Conservation (phyloP, 2,888 invertebrate genomes). For the Hirtodrosophila trivittata region DNA sequence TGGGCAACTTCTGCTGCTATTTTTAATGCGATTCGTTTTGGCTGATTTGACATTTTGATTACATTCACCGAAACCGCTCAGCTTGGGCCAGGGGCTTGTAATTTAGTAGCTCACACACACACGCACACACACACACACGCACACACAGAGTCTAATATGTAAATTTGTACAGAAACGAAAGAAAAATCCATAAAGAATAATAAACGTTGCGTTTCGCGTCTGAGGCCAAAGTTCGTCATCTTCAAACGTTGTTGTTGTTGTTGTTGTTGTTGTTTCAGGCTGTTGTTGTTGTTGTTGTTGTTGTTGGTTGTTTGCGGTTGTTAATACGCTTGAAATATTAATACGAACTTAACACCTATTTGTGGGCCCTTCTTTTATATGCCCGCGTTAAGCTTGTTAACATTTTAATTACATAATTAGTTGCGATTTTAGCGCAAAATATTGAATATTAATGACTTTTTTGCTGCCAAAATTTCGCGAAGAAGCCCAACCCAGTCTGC, state of each 20-base stretch:
- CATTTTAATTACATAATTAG: constrained; percentile 76
- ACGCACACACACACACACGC: constrained; percentile 6
- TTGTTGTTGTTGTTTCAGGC: constrained; percentile 10
- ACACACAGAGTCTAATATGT: constrained; percentile 27
- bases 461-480: background rate
- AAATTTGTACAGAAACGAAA: constrained; percentile 28
- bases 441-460: constrained; percentile 43
- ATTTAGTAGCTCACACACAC: constrained; percentile 29
- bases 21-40: constrained; percentile 75
- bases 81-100: constrained; percentile 19
- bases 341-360: constrained; percentile 67
- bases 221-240: constrained; percentile 46
- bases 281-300: constrained; percentile 8
- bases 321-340: constrained; percentile 65
- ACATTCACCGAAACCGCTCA: constrained; percentile 39
- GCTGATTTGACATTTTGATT: constrained; percentile 78
- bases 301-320: constrained; percentile 18
- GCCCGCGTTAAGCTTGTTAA: constrained; percentile 66
- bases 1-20: constrained; percentile 41
- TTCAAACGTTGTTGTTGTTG: constrained; percentile 10
- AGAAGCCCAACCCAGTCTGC: background rate
- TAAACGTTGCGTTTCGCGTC: constrained; percentile 53
- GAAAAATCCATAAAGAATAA: constrained; percentile 57
- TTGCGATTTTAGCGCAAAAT: constrained; percentile 56
- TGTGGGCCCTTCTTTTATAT: constrained; percentile 23